Percentiles rank a stretch among this genome's conserved stretches.
Evolutionary conservation across 2,113 vertebrate genomes (phyloP).

Genomic region (Calidris pygmaea): DNA sequence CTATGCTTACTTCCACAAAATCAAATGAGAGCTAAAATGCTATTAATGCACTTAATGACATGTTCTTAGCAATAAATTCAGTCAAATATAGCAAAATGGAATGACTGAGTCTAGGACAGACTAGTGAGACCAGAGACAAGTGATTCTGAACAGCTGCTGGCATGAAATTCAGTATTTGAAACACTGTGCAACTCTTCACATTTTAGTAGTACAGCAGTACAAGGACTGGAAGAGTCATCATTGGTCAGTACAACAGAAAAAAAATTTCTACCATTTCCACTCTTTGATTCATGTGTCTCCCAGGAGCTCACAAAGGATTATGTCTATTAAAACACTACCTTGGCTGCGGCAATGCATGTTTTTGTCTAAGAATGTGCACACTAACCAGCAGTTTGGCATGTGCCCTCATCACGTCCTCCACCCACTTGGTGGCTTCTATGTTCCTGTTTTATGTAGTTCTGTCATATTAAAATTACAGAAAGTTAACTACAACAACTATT

Average conservation of each 20-base stretch:
- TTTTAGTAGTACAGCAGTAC: background rate
- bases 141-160: background rate
- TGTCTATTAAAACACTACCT: background rate
- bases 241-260: background rate
- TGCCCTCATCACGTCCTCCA: background rate
- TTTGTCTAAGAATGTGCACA: background rate
- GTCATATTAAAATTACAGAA: background rate
- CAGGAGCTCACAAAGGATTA: background rate
- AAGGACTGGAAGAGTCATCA: background rate
- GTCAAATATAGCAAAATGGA: constrained; percentile 23
- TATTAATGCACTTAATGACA: background rate
- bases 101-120: background rate
- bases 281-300: background rate
- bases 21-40: background rate
- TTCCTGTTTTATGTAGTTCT: background rate
- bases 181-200: background rate
- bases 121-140: background rate
- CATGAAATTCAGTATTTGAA: background rate
- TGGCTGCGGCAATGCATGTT: background rate
- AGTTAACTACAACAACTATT: background rate
- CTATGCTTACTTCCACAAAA: background rate
- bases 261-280: background rate
- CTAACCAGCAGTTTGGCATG: background rate
- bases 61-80: background rate
- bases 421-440: background rate